phyloP scores from a whole-genome alignment of 2,797 vertebrate species.

The Cirrhinus mrigala region DNA sequence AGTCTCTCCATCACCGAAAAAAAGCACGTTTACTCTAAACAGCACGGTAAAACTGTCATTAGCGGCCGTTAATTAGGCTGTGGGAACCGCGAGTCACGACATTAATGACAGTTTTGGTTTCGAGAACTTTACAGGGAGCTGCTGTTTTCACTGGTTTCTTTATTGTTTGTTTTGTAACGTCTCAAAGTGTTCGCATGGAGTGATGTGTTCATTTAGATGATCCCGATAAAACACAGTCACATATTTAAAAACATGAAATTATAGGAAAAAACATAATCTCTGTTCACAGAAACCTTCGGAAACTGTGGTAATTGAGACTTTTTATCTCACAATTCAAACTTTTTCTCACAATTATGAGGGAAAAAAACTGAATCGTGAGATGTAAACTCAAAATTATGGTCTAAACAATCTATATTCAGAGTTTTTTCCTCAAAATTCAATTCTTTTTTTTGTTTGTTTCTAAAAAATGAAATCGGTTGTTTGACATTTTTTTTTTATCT shows the following conservation, averaged over 20 bases:
- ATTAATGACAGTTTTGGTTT: neutral
- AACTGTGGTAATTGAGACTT: neutral
- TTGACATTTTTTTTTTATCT: too few relatives aligned
- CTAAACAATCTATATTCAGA: too few relatives aligned
- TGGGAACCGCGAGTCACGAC: neutral
- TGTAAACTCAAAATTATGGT: too few relatives aligned
- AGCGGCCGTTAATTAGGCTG: neutral
- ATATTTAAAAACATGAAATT: neutral
- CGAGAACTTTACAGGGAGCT: neutral
- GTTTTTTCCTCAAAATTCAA: too few relatives aligned
- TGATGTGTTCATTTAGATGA: neutral
- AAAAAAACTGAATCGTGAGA: neutral
- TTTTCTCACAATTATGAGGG: neutral
- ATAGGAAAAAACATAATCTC: neutral
- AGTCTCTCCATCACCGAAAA: neutral
- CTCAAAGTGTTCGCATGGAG: neutral
- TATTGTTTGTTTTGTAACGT: constrained; percentile 20
- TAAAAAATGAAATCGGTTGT: too few relatives aligned
- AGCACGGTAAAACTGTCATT: neutral
- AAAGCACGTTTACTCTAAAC: neutral
- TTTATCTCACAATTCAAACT: neutral
- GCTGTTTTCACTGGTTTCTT: neutral
- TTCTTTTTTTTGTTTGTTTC: too few relatives aligned
- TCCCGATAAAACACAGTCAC: constrained; percentile 6
- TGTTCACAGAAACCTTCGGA: neutral